Conservation (phyloP, 1,140 invertebrate species). For the Cylas formicarius region DNA sequence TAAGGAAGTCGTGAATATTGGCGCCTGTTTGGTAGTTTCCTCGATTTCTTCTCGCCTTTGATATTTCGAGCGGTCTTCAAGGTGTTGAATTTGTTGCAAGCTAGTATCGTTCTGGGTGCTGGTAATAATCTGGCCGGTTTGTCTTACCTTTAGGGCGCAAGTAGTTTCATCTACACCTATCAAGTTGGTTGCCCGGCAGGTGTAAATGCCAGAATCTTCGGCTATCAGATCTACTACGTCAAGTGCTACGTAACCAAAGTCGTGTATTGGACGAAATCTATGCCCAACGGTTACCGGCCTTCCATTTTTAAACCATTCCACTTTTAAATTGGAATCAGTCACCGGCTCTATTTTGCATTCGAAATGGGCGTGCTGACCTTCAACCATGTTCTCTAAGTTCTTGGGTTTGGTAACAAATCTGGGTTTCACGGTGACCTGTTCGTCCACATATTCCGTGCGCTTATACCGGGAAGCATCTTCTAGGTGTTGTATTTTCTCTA, state of each 20-base stretch:
- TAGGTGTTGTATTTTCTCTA: constrained; percentile 85
- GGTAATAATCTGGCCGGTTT: constrained; percentile 71
- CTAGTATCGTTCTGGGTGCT: constrained; percentile 77
- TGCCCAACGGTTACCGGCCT: constrained; percentile 81
- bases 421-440: constrained; percentile 73
- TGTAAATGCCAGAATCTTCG: constrained; percentile 91
- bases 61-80: constrained; percentile 76
- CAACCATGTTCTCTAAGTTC: constrained; percentile 73
- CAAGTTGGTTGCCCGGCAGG: constrained; percentile 83
- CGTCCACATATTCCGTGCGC: constrained; percentile 72
- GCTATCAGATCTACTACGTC: constrained; percentile 87
- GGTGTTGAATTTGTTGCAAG: constrained; percentile 77
- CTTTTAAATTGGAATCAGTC: constrained; percentile 86
- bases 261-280: constrained; percentile 88
- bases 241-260: constrained; percentile 90
- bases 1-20: constrained; percentile 83
- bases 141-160: constrained; percentile 62
- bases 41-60: constrained; percentile 66
- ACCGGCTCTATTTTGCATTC: constrained; percentile 96
- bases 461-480: constrained; percentile 83
- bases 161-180: constrained; percentile 80
- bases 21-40: constrained; percentile 79
- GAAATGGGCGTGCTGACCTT: constrained; percentile 92
- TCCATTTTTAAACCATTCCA: constrained; percentile 92
- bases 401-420: constrained; percentile 81